Conservation (phyloP, 2,888 invertebrate genomes). For the Dorcus parallelipipedus region DNA sequence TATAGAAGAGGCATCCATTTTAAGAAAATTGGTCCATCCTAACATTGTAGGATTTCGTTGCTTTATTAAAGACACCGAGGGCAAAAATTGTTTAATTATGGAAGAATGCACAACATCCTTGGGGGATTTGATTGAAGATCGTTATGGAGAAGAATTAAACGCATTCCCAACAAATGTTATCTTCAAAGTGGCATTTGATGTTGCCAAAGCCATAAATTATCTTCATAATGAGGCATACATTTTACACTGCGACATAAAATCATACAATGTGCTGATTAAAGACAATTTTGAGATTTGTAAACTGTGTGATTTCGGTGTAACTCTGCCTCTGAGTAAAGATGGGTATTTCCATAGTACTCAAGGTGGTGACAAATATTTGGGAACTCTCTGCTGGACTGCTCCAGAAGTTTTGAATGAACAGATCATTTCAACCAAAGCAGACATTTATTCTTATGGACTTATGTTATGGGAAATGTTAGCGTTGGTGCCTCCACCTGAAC, state of each 20-base stretch:
- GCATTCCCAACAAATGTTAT: constrained; percentile 64
- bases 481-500: constrained; percentile 64
- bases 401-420: constrained; percentile 69
- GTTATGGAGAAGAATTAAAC: constrained; percentile 52
- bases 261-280: constrained; percentile 75
- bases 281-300: constrained; percentile 70
- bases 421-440: constrained; percentile 66
- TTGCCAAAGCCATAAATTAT: constrained; percentile 71
- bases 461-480: constrained; percentile 81
- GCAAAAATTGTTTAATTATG: constrained; percentile 68
- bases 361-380: constrained; percentile 55
- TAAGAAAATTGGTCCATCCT: constrained; percentile 69
- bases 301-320: constrained; percentile 83
- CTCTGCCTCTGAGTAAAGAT: constrained; percentile 63
- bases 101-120: constrained; percentile 72
- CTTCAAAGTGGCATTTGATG: constrained; percentile 63
- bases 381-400: constrained; percentile 76
- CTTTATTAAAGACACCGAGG: constrained; percentile 53
- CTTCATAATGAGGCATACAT: constrained; percentile 69
- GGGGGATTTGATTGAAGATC: constrained; percentile 71
- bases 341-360: constrained; percentile 50
- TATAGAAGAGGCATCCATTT: constrained; percentile 67
- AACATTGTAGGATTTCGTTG: constrained; percentile 78
- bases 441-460: constrained; percentile 77
- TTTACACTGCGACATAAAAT: constrained; percentile 82